Evolutionary conservation across 2,797 vertebrate species (phyloP).

Genomic region (Eurystomus glaucurus): DNA sequence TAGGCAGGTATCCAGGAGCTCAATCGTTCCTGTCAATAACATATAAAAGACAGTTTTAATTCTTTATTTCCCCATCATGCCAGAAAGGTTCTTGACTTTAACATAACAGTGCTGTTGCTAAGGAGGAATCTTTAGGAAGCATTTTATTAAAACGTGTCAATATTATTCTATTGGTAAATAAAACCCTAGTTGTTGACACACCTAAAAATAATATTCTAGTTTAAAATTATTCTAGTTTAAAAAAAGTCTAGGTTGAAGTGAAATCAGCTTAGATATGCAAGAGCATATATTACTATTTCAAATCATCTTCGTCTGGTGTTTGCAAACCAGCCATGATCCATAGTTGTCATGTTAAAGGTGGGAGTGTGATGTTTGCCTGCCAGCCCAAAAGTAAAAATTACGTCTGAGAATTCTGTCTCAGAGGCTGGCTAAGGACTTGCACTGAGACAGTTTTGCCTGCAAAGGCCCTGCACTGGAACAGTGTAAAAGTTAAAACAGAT

Average conservation of each 20-base stretch:
- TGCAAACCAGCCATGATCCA: rapidly evolving
- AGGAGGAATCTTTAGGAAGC: neutral
- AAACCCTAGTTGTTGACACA: neutral
- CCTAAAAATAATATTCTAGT: neutral
- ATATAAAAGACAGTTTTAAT: neutral
- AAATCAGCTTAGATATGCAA: neutral
- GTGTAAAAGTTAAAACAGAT: too few relatives aligned
- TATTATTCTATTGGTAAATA: neutral
- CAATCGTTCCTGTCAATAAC: neutral
- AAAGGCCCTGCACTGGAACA: too few relatives aligned
- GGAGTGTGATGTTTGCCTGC: too few relatives aligned
- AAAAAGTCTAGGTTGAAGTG: neutral
- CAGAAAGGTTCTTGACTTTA: neutral
- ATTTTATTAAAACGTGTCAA: neutral
- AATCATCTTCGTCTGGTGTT: neutral
- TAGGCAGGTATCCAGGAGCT: neutral
- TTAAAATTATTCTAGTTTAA: neutral
- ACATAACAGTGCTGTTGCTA: neutral
- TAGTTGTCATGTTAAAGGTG: too few relatives aligned
- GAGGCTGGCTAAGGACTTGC: too few relatives aligned
- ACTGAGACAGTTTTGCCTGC: too few relatives aligned
- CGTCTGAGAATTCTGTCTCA: too few relatives aligned
- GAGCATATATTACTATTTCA: neutral
- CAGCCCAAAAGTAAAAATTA: too few relatives aligned
- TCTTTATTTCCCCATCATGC: neutral